A percentile compares a stretch with the other conserved stretches of the same genome.
These are phyloP conservation scores for Semnornis frantzii DNA, from an alignment of 2,113 vertebrate species.

Conservation along the genomic window DNA sequence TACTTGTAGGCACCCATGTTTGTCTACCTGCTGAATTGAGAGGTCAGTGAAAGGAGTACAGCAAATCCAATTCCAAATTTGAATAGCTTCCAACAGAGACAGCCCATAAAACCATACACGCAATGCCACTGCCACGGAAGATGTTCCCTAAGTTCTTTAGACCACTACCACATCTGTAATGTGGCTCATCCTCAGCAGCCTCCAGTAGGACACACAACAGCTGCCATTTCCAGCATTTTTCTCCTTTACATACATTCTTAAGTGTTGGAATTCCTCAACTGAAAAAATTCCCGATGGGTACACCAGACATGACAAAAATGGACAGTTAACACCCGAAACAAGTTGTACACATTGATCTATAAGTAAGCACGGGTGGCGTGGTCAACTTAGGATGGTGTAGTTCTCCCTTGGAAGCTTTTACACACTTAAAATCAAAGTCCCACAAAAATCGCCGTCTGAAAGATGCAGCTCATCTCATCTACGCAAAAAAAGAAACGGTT, in stretches of 20 bases:
- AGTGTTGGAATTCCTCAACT: accelerated
- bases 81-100: too few relatives aligned
- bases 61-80: accelerated
- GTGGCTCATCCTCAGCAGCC: accelerated
- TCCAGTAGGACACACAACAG: accelerated
- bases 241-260: accelerated
- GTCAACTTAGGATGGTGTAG: background rate
- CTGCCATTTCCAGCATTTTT: accelerated
- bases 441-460: too few relatives aligned
- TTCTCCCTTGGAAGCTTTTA: too few relatives aligned
- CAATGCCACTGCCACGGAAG: accelerated
- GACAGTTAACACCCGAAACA: accelerated
- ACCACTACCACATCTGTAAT: too few relatives aligned
- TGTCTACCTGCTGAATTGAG: slow-evolving; percentile 70
- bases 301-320: background rate
- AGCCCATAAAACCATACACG: accelerated
- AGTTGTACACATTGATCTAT: accelerated
- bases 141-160: accelerated
- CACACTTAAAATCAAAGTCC: background rate
- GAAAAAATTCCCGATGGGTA: accelerated
- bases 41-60: accelerated
- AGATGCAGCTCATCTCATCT: background rate
- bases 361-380: accelerated
- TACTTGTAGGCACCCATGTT: slow-evolving; percentile 97
- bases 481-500: accelerated